Evolutionary conservation across 2,888 invertebrate genomes (phyloP), one percentile per base, ranked within the genome.

Genomic region (Drosophila phalerata): DNA sequence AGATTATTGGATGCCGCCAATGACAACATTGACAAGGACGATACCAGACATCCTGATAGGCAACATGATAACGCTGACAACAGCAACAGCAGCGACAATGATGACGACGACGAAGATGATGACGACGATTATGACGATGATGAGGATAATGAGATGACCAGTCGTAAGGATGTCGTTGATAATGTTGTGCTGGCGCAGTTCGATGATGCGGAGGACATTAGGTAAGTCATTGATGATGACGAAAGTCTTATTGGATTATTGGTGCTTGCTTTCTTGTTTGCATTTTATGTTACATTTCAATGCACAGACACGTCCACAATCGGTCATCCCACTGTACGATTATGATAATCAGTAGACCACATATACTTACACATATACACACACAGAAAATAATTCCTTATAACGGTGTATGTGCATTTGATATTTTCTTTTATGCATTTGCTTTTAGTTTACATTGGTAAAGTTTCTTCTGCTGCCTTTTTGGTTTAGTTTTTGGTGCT

Each of bases 1-100:
- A 89, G 90, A 88, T 88, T 92, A 86, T 88, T 91, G 79, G 91
- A 91, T 81, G 91, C 85, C 42, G 85, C 85, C 80, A 90, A 90
- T 85, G 89, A 90, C 81, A 87, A 86, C 72, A 89, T 87, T 84
- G 90, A 88, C 80, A 89, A 88, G 79, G 81, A 85, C 48, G 86
- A 83, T 55, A 88, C 55, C 77, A 77, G 52, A 70, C 85, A 67
- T 73, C 77, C 87, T 67, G 88, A 88, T 71, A 86, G 88, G 73
- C 82, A 77, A 30, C 71, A 66, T 47, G 71, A 65, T 68, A 72
- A 61, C 65, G 56, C 38, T 70, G 82, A 73, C 60, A 81, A 81
- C 77, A 85, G 81, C 75, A 79, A 49, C 63, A 72, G 71, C 65
- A 73, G 65, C 61, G 51, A 58, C 47, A 72, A 61, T 25, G 77